phyloP scores from a whole-genome alignment of 2,888 invertebrate genomes.

The Microchrysa polita region DNA sequence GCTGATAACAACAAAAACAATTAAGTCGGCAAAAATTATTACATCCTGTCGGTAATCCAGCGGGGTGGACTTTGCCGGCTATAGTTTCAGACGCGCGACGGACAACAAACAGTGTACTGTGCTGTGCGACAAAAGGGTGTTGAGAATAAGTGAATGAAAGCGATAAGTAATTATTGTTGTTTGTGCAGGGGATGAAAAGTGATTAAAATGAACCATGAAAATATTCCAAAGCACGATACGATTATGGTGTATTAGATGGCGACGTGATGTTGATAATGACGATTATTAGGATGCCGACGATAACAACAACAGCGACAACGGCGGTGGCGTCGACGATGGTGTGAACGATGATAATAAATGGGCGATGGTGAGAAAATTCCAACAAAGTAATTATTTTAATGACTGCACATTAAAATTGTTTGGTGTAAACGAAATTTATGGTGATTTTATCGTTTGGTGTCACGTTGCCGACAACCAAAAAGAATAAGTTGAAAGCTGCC shows the following conservation, averaged over 20 bases:
- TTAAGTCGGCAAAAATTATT: conserved; percentile 24
- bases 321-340: not conserved
- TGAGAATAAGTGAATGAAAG: conserved; percentile 11
- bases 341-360: conserved; percentile 17
- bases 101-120: not conserved
- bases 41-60: conserved; percentile 23
- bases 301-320: too few species aligned
- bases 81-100: not conserved
- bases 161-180: conserved; percentile 17
- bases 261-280: too few species aligned
- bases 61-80: too few species aligned
- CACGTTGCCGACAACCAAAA: too few species aligned
- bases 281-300: too few species aligned
- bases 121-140: too few species aligned
- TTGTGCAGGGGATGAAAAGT: conserved; percentile 33
- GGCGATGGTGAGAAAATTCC: conserved; percentile 13
- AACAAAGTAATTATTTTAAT: not conserved
- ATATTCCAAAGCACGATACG: conserved; percentile 7
- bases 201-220: conserved; percentile 30
- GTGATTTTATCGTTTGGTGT: too few species aligned
- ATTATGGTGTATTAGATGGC: not conserved
- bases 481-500: too few species aligned
- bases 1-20: conserved; percentile 35
- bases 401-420: not conserved
- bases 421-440: too few species aligned